Evolutionary conservation across 64 coral and sea anemone species (phyloP).

Genomic region (Montipora sp.): DNA sequence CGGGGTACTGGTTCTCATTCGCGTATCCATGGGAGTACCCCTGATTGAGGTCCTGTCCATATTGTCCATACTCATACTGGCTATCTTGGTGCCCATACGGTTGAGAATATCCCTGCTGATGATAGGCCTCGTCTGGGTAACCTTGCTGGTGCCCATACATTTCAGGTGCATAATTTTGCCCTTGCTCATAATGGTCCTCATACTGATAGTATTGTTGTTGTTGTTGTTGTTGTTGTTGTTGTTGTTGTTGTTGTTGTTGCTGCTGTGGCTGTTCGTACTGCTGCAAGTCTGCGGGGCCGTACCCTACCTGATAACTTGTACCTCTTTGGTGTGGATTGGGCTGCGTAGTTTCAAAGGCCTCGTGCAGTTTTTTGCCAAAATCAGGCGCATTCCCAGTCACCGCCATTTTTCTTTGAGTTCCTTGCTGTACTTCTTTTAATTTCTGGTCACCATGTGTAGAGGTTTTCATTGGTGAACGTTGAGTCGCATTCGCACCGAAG

Average conservation of each 20-base stretch:
- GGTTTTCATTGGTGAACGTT: slow-evolving; percentile 10
- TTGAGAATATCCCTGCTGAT: slow-evolving; percentile 37
- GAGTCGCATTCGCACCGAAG: not conserved
- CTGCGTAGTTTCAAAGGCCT: slow-evolving; percentile 30
- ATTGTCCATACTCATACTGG: slow-evolving; percentile 63
- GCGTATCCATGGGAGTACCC: slow-evolving; percentile 47
- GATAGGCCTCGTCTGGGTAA: slow-evolving; percentile 59
- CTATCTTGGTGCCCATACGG: slow-evolving; percentile 51
- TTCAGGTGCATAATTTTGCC: slow-evolving; percentile 60
- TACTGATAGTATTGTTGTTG: slow-evolving; percentile 51
- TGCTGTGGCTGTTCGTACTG: not conserved
- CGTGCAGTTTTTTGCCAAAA: slow-evolving; percentile 36
- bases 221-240: too few species aligned
- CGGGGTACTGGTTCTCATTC: slow-evolving; percentile 44
- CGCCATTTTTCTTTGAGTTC: slow-evolving; percentile 21
- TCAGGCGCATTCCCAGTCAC: slow-evolving; percentile 31
- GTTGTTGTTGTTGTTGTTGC: not conserved
- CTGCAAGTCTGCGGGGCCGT: not conserved
- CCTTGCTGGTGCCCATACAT: slow-evolving; percentile 76
- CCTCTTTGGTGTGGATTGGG: not conserved
- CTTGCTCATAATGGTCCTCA: slow-evolving; percentile 58
- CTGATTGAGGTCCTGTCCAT: slow-evolving; percentile 38
- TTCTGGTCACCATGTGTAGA: not conserved
- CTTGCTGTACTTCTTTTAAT: not conserved
- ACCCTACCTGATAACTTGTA: not conserved